These are phyloP conservation scores for Chaetura pelagica DNA, from an alignment of 2,113 vertebrate genomes.

Conservation along the genomic window DNA sequence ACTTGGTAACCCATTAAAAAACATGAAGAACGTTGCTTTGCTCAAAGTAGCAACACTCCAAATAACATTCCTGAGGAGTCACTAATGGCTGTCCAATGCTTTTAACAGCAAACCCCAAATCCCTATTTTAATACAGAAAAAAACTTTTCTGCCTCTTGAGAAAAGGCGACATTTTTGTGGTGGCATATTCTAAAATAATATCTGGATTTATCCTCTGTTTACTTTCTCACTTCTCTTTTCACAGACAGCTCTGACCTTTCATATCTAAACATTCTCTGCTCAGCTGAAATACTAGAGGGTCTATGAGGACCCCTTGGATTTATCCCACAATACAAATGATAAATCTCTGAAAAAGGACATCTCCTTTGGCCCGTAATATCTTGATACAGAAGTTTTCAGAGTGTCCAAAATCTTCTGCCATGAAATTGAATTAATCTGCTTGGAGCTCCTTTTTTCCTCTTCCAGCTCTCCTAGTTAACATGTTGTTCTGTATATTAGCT, in stretches of 20 bases:
- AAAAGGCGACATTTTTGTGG: background rate
- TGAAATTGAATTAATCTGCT: background rate
- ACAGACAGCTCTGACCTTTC: conserved; percentile 23
- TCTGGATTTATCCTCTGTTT: background rate
- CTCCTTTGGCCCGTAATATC: background rate
- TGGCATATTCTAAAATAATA: background rate
- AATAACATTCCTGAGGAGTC: background rate
- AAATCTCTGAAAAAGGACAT: background rate
- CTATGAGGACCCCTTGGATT: background rate
- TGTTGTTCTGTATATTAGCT: conserved; percentile 6
- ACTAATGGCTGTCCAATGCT: background rate
- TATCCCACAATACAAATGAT: background rate
- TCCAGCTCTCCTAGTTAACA: background rate
- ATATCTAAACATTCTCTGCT: background rate
- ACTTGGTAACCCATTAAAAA: background rate
- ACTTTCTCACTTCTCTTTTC: background rate
- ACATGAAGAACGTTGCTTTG: background rate
- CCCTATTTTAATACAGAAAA: background rate
- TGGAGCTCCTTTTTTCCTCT: background rate
- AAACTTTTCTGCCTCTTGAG: background rate
- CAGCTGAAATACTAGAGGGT: background rate
- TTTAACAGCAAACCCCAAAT: background rate
- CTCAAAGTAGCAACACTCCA: background rate
- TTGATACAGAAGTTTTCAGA: background rate
- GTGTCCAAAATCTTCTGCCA: background rate